Percentiles rank a stretch among this genome's conserved stretches.
Conservation (phyloP, 2,113 vertebrate genomes). For the Sciurus niger region DNA sequence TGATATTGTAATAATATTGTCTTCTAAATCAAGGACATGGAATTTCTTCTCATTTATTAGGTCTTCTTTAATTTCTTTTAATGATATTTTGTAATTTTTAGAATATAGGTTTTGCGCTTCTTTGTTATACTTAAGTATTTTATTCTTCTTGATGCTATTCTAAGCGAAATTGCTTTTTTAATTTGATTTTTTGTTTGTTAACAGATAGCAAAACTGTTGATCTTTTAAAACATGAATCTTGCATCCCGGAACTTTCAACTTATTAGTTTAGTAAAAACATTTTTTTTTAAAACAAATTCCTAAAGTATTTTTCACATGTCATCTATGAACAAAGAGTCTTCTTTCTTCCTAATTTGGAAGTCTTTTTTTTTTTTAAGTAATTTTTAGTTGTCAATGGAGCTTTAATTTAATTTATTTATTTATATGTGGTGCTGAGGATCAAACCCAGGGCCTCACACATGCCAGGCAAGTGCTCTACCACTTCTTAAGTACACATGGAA, state of each 20-base stretch:
- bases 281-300: not conserved
- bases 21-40: too few species aligned
- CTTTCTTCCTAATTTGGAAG: too few species aligned
- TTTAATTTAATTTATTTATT: too few species aligned
- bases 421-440: too few species aligned
- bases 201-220: not conserved
- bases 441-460: too few species aligned
- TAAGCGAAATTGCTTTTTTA: slow-evolving; percentile 23
- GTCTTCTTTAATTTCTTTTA: not conserved
- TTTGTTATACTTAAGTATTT: slow-evolving; percentile 23
- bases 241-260: not conserved
- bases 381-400: too few species aligned
- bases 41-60: too few species aligned
- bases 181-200: slow-evolving; percentile 31
- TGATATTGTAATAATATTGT: not conserved
- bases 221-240: not conserved
- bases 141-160: slow-evolving; percentile 7
- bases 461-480: too few species aligned
- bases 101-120: not conserved
- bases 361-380: too few species aligned
- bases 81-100: not conserved
- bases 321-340: too few species aligned
- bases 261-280: not conserved
- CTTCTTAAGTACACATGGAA: not conserved
- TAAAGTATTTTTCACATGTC: not conserved